These are phyloP conservation scores for Scelioninae gen. 1 DNA, from an alignment of 2,888 invertebrate species.

Conservation along the genomic window DNA sequence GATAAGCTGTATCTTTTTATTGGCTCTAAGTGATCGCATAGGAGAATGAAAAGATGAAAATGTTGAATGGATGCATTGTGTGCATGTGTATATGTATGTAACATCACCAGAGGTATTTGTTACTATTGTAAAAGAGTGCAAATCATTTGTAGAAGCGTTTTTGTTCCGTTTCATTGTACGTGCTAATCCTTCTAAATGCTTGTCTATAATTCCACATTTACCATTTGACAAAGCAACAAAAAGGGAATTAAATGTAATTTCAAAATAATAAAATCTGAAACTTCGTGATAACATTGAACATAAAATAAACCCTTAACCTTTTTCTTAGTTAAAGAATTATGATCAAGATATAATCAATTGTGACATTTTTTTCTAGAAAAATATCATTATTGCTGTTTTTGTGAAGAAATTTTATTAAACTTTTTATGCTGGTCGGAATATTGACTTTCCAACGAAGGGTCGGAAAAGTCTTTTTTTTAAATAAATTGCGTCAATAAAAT, in stretches of 20 bases:
- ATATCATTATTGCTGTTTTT: not conserved
- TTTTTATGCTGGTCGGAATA: conserved; percentile 10
- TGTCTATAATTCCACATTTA: conserved; percentile 30
- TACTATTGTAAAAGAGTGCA: conserved; percentile 50
- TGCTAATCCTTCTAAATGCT: conserved; percentile 37
- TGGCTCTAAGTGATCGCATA: conserved; percentile 26
- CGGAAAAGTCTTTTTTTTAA: not conserved
- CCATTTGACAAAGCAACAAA: conserved; percentile 7
- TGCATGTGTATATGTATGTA: conserved; percentile 5
- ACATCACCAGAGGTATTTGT: conserved; percentile 37
- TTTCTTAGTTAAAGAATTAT: no score
- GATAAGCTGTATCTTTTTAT: conserved; percentile 35
- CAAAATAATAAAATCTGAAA: not conserved
- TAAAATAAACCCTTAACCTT: no score
- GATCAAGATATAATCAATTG: no score
- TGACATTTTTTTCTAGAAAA: not conserved
- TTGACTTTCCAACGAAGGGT: conserved; percentile 26
- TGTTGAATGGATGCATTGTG: conserved; percentile 27
- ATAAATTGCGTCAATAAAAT: conserved; percentile 29
- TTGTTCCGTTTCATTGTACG: conserved; percentile 46
- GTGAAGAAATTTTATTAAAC: not conserved
- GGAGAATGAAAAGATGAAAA: conserved; percentile 42
- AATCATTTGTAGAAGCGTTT: conserved; percentile 48
- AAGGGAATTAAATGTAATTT: not conserved
- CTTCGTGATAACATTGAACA: no score